phyloP scores from a whole-genome alignment of 2,797 vertebrate genomes.

The Sebastes cheni region DNA sequence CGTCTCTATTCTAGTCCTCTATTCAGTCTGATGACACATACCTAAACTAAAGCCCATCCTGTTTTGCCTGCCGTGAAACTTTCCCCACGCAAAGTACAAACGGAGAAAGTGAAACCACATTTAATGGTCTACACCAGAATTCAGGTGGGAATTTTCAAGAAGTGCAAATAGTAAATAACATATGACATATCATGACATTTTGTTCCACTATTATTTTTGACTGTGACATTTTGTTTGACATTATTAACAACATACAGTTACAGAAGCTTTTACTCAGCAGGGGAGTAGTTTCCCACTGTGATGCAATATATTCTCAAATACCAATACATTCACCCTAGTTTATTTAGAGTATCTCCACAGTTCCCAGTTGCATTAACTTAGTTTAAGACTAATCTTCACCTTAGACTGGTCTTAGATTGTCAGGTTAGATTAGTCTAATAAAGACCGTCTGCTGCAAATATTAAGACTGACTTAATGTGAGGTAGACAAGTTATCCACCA shows the following conservation, averaged over 20 bases:
- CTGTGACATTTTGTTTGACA: neutral
- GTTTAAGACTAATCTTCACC: neutral
- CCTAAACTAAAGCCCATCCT: constrained; percentile 54
- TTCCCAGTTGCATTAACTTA: neutral
- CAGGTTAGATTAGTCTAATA: neutral
- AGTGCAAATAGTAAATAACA: constrained; percentile 37
- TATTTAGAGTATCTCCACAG: neutral
- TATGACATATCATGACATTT: constrained; percentile 10
- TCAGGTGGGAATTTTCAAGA: constrained; percentile 50
- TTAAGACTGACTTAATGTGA: neutral
- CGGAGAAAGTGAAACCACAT: constrained; percentile 57
- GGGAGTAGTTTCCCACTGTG: neutral
- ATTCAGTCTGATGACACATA: constrained; percentile 61
- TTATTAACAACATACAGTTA: neutral
- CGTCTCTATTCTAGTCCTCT: neutral
- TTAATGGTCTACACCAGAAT: constrained; percentile 50
- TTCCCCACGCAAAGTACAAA: constrained; percentile 60
- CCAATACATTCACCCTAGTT: neutral
- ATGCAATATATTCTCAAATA: neutral
- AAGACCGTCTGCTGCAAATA: neutral
- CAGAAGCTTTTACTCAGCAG: neutral
- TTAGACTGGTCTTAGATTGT: neutral
- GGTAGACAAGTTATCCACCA: too few species aligned
- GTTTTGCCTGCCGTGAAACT: constrained; percentile 67
- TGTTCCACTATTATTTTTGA: neutral